Conservation (phyloP, 2,888 invertebrate species). For the Pelosia muscerda region DNA sequence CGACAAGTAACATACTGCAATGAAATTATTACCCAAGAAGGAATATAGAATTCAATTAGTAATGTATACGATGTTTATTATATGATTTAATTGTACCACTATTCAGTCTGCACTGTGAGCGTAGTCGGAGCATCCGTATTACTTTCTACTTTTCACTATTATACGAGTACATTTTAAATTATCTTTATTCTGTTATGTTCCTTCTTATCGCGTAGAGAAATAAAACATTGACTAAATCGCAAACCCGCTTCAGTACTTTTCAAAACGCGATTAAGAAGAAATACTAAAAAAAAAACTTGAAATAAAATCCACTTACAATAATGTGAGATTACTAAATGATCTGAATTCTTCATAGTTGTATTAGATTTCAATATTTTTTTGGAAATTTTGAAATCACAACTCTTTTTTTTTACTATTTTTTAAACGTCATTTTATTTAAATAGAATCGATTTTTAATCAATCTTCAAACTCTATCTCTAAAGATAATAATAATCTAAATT, state of each 20-base stretch:
- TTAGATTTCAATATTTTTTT: too few relatives aligned
- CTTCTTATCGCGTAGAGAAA: neutral
- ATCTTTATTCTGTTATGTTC: neutral
- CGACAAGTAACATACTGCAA: neutral
- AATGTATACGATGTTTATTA: neutral
- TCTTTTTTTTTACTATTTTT: too few relatives aligned
- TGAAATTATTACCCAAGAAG: neutral
- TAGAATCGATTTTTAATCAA: too few relatives aligned
- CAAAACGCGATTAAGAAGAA: neutral
- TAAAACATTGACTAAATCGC: neutral
- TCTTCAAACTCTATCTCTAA: too few relatives aligned
- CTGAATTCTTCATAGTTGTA: too few relatives aligned
- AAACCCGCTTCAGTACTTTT: neutral
- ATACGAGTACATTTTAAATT: neutral
- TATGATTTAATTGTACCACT: neutral
- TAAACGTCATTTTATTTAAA: too few relatives aligned
- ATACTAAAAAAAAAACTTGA: too few relatives aligned
- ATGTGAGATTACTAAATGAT: too few relatives aligned
- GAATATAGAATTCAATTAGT: neutral
- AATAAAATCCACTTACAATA: too few relatives aligned
- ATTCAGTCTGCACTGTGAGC: slow-evolving; percentile 2
- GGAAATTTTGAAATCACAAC: too few relatives aligned
- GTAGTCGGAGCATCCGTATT: neutral
- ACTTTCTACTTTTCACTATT: slow-evolving; percentile 4
- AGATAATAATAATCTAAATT: too few relatives aligned